Evolutionary conservation across 2,113 vertebrate genomes (phyloP).

Genomic region (Gymnocephalus cernua): DNA sequence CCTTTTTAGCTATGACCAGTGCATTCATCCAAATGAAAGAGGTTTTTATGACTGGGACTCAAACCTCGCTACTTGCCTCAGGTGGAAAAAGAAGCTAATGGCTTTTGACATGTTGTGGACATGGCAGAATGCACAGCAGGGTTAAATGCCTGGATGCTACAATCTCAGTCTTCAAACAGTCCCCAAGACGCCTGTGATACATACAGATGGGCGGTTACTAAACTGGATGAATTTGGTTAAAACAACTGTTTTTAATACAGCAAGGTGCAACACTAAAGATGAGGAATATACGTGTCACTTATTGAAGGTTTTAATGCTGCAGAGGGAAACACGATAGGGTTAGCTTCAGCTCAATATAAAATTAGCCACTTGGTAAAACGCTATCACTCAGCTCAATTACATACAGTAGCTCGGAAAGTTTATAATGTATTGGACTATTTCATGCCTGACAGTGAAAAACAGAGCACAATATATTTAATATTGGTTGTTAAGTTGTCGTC

Average conservation of each 20-base stretch:
- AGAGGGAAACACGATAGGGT: background rate
- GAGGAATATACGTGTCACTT: background rate
- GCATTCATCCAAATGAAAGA: constrained; percentile 77
- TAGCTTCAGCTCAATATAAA: background rate
- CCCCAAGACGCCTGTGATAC: constrained; percentile 20
- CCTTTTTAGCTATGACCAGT: constrained; percentile 68
- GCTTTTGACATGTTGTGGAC: constrained; percentile 71
- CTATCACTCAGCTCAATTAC: background rate
- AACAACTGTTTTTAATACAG: background rate
- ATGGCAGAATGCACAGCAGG: constrained; percentile 54
- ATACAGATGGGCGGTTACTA: constrained; percentile 24
- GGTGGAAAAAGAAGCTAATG: constrained; percentile 69
- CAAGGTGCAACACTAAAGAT: background rate
- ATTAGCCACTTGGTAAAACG: constrained; percentile 18
- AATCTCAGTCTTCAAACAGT: constrained; percentile 42
- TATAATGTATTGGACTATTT: background rate
- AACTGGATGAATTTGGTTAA: constrained; percentile 9
- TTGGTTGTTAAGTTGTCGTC: background rate
- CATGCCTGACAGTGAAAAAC: background rate
- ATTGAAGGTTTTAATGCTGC: background rate
- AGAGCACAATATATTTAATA: background rate
- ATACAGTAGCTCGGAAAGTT: background rate
- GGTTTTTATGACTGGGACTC: constrained; percentile 65
- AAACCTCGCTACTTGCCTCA: constrained; percentile 60
- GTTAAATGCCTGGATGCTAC: constrained; percentile 56